Conservation (phyloP, 2,797 vertebrate species). For the Clamator glandarius region DNA sequence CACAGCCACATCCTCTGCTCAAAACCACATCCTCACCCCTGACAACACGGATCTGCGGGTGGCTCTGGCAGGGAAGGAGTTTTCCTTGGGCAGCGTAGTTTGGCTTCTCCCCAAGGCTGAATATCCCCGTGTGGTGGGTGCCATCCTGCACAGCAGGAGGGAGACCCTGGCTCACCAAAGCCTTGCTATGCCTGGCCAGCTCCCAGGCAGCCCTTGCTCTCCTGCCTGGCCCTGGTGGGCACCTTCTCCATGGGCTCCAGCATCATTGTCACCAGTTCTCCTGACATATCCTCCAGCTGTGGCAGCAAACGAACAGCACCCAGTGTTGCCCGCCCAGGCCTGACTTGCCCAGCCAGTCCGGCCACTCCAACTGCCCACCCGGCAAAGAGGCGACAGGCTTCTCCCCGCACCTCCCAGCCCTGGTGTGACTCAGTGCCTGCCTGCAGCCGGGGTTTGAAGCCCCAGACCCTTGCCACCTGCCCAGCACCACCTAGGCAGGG, state of each 20-base stretch:
- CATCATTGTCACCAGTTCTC: accelerated
- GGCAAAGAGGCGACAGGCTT: background rate
- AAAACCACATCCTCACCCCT: background rate
- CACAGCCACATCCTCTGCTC: background rate
- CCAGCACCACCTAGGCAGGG: background rate
- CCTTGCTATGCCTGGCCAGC: background rate
- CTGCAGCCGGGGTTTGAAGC: accelerated
- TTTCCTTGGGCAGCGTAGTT: background rate
- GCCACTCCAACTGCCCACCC: background rate
- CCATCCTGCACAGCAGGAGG: background rate
- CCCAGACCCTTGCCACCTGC: accelerated
- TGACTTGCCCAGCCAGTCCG: constrained; percentile 23
- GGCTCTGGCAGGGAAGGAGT: background rate
- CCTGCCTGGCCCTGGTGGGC: accelerated
- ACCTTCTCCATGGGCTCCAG: background rate
- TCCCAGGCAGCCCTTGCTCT: background rate
- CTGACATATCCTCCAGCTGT: background rate
- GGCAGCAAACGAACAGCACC: background rate
- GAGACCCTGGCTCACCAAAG: accelerated
- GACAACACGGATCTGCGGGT: accelerated
- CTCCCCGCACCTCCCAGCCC: background rate
- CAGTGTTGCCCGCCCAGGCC: background rate
- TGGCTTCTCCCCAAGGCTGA: background rate
- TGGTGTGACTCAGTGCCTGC: background rate
- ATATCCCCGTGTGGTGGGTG: background rate